Percentiles rank a stretch among this genome's conserved stretches.
phyloP scores from a whole-genome alignment of 1,140 invertebrate species.

The Paraescarpia echinospica region DNA sequence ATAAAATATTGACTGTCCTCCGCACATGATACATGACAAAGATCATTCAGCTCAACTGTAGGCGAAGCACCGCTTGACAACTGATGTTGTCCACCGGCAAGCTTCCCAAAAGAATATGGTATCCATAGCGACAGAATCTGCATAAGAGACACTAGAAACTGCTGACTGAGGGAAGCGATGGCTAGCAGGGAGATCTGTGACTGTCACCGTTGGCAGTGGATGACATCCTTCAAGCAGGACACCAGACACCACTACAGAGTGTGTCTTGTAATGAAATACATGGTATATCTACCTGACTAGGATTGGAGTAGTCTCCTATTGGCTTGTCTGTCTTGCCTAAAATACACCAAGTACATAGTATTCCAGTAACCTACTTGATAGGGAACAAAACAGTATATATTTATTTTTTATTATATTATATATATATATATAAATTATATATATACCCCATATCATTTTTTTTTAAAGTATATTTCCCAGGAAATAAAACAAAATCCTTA shows the following conservation, averaged over 20 bases:
- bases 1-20: too few species aligned
- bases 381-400: too few species aligned
- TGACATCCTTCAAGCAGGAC: neutral
- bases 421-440: too few species aligned
- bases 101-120: neutral
- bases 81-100: neutral
- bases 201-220: neutral
- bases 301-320: neutral
- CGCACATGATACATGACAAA: neutral
- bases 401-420: too few species aligned
- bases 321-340: too few species aligned
- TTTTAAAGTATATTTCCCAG: too few species aligned
- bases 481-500: too few species aligned
- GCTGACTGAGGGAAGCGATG: neutral
- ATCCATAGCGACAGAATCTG: neutral
- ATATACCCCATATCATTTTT: too few species aligned
- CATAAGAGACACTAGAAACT: neutral
- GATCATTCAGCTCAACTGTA: neutral
- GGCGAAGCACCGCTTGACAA: neutral
- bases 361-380: too few species aligned
- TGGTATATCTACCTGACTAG: neutral
- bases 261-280: neutral
- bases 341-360: too few species aligned
- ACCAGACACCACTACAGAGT: neutral
- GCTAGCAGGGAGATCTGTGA: neutral